Evolutionary conservation across 1,140 invertebrate species (phyloP).

Genomic region (Ceratina australensis): DNA sequence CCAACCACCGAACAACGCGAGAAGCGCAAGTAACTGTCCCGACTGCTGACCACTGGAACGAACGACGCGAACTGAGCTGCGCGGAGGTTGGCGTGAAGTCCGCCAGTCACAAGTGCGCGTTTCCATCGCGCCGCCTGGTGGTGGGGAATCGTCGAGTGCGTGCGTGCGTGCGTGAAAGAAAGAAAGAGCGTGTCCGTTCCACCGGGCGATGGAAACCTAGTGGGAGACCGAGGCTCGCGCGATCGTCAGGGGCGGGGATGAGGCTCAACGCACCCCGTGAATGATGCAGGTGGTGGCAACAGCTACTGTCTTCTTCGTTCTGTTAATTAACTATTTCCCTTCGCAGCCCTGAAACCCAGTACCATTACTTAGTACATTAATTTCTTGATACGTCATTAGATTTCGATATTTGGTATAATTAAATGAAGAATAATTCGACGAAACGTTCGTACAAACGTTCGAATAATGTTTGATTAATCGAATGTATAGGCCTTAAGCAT

Average conservation of each 20-base stretch:
- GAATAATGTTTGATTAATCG: too few relatives aligned
- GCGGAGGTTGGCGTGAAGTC: slow-evolving; percentile 64
- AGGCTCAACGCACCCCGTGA: slow-evolving; percentile 49
- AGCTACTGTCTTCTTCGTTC: slow-evolving; percentile 34
- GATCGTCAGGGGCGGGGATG: slow-evolving; percentile 48
- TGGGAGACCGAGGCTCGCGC: slow-evolving; percentile 25
- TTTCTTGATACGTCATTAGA: neutral
- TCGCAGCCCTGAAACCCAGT: neutral
- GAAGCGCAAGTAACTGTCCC: slow-evolving; percentile 38
- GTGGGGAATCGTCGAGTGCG: slow-evolving; percentile 11
- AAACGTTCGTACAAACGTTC: too few relatives aligned
- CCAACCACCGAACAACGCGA: neutral
- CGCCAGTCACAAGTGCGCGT: slow-evolving; percentile 47
- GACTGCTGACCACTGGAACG: slow-evolving; percentile 54
- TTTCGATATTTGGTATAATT: too few relatives aligned
- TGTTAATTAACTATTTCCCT: slow-evolving; percentile 24
- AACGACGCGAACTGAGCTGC: slow-evolving; percentile 73
- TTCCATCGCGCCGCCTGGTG: slow-evolving; percentile 18
- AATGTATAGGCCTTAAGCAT: too few relatives aligned
- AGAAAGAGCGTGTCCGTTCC: slow-evolving; percentile 22
- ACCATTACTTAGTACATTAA: neutral
- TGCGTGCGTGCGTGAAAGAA: slow-evolving; percentile 29
- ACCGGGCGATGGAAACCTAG: slow-evolving; percentile 19
- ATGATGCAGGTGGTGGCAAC: slow-evolving; percentile 55
- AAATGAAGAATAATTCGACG: too few relatives aligned